Evolutionary conservation across 2,888 invertebrate genomes (phyloP), one percentile per base, ranked within the genome.

Genomic region (Phragmatobia fuliginosa): DNA sequence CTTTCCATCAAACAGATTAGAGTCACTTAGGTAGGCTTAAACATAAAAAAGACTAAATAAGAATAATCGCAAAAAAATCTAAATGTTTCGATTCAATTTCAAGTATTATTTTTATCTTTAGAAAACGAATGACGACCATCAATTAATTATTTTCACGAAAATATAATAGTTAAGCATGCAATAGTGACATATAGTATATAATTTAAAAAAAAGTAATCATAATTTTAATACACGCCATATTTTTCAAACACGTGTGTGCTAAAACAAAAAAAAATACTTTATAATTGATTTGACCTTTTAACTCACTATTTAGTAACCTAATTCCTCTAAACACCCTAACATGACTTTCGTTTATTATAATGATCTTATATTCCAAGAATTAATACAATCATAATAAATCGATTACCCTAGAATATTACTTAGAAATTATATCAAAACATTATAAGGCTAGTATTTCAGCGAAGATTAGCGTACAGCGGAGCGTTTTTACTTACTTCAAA

Each of bases 361-460:
- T 18, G 16, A 69, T 59, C 36, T 31, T 49, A 41, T 5, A 25
- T 75, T 73, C 65, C 6, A 28, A n/a, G 67, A 71, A 70, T 64
- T 63, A 58, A 21, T 49, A 66, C 49, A 58, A 45, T 66, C 59
- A 71, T 38, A 25, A 38, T 28, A 41, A 73, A 75, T 63, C 11
- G 25, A 41, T 67, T 28, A 63, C 6, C 41, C 32, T 36, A 66
- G 28, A n/a, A 63, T 41, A 33, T 70, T 81, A 74, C 80, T 49
- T 68, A 74, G 81, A 78, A 81, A 59, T 76, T 59, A 32, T 67
- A 69, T 71, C 61, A 76, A 72, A 77, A 74, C 71, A 74, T 67
- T 73, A 65, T 70, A 78, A 74, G 66, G 60, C 16, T 8, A 49
- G n/a, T 31, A 21, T 10, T 36, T 38, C 32, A 70, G 11, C 31